Conservation (phyloP, 1,140 invertebrate species). For the Pteromalus puparum region DNA sequence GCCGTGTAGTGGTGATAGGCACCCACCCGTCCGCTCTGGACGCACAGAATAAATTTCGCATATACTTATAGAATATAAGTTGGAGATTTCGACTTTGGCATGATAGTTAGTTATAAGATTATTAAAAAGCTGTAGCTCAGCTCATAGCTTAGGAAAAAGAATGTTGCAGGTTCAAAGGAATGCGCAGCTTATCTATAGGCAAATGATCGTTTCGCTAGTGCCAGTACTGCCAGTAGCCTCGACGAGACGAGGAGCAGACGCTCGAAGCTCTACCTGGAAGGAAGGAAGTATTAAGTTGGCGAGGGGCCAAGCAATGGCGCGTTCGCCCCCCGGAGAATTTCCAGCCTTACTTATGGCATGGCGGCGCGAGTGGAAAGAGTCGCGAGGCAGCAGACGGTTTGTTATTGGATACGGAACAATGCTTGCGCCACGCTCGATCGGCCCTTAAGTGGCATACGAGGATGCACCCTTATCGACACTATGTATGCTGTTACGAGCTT, state of each 20-base stretch:
- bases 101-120: too few species aligned
- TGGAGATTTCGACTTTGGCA: too few species aligned
- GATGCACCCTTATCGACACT: slow-evolving; percentile 28
- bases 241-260: background rate
- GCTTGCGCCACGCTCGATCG: slow-evolving; percentile 13
- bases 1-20: too few species aligned
- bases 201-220: slow-evolving; percentile 56
- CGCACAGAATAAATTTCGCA: too few species aligned
- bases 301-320: slow-evolving; percentile 52
- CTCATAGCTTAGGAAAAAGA: too few species aligned
- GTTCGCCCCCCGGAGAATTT: slow-evolving; percentile 7
- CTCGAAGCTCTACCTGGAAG: slow-evolving; percentile 46
- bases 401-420: slow-evolving; percentile 50
- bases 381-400: slow-evolving; percentile 42
- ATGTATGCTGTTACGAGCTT: background rate
- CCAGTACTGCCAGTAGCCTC: slow-evolving; percentile 42
- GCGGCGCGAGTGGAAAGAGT: background rate
- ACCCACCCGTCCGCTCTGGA: too few species aligned
- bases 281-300: slow-evolving; percentile 56
- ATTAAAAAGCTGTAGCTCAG: too few species aligned
- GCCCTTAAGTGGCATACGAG: slow-evolving; percentile 24
- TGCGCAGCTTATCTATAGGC: slow-evolving; percentile 54
- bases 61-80: too few species aligned
- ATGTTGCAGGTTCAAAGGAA: slow-evolving; percentile 47
- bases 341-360: background rate